Conservation (phyloP, 2,113 vertebrate genomes). For the Megaleporinus macrocephalus region DNA sequence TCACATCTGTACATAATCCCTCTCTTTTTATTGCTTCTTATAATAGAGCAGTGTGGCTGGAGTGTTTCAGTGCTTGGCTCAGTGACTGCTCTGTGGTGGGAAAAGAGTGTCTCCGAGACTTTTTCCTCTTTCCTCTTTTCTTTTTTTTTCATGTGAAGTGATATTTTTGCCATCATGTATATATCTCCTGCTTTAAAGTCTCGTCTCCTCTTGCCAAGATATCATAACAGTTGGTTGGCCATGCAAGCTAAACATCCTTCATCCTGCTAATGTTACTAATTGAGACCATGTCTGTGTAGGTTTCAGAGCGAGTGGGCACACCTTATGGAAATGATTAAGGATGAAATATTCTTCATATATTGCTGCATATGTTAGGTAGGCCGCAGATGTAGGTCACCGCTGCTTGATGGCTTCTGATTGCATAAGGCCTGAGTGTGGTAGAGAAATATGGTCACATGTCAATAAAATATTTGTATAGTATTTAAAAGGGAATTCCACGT, state of each 20-base stretch:
- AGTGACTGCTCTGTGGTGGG: constrained; percentile 37
- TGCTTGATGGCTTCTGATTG: background rate
- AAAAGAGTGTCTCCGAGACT: constrained; percentile 24
- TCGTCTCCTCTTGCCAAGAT: constrained; percentile 17
- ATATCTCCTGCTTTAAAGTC: constrained; percentile 28
- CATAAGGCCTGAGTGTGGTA: background rate
- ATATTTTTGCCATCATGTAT: constrained; percentile 11
- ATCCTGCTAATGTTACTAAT: constrained; percentile 28
- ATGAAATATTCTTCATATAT: background rate
- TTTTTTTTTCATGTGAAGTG: constrained; percentile 39
- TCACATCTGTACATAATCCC: constrained; percentile 53
- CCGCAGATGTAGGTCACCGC: background rate
- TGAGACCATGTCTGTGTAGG: constrained; percentile 9
- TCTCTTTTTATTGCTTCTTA: constrained; percentile 48
- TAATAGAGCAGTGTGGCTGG: constrained; percentile 36
- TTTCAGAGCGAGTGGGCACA: background rate
- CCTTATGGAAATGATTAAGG: background rate
- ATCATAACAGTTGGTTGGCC: constrained; percentile 10
- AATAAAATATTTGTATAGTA: background rate
- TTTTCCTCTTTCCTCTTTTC: background rate
- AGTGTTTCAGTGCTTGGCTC: constrained; percentile 37
- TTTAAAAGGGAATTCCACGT: too few species aligned
- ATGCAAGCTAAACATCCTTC: background rate
- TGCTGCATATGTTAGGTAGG: background rate
- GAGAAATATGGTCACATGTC: background rate